These are phyloP conservation scores for Hylyphantes graminicola DNA, from an alignment of 1,140 invertebrate genomes.

Conservation along the genomic window DNA sequence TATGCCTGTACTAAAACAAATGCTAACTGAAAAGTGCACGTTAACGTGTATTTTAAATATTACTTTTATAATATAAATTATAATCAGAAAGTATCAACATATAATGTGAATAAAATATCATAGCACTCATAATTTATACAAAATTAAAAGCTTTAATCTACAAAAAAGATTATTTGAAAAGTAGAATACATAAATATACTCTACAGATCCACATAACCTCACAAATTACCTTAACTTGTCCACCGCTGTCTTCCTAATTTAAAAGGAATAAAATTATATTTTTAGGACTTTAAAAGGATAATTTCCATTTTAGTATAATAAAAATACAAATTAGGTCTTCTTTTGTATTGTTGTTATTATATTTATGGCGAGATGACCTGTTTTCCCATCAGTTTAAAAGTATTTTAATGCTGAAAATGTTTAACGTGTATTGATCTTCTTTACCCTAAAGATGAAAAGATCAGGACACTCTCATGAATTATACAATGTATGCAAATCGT, in stretches of 20 bases:
- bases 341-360: slow-evolving; percentile 12
- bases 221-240: slow-evolving; percentile 34
- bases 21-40: no score
- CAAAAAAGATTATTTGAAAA: no score
- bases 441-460: neutral
- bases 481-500: slow-evolving; percentile 46
- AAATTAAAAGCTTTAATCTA: no score
- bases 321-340: slow-evolving; percentile 1
- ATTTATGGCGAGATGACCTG: neutral
- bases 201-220: no score
- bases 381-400: slow-evolving; percentile 2
- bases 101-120: no score
- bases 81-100: no score
- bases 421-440: slow-evolving; percentile 10
- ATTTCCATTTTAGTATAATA: slow-evolving; percentile 41
- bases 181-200: no score
- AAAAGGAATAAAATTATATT: slow-evolving; percentile 4
- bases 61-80: no score
- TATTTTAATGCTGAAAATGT: slow-evolving; percentile 47
- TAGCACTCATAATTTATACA: no score
- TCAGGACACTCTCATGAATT: slow-evolving; percentile 46
- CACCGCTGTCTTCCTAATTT: slow-evolving; percentile 6
- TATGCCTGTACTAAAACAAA: no score
- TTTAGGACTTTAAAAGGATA: slow-evolving; percentile 4
- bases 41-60: no score